Conservation (phyloP, 1,140 invertebrate species). For the Lanistes nyassanus region DNA sequence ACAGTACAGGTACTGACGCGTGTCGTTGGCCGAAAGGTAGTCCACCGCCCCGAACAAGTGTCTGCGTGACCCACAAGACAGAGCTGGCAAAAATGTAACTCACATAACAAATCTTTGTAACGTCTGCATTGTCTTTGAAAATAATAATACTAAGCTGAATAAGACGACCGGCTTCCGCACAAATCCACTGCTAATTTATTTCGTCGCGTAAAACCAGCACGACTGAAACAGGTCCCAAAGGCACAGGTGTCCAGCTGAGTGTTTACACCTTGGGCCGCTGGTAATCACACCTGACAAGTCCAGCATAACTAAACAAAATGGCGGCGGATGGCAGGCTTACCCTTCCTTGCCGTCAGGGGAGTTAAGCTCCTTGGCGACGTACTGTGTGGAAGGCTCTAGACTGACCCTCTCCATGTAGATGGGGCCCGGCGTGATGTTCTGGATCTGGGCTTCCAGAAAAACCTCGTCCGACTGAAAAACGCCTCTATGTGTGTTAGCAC, state of each 20-base stretch:
- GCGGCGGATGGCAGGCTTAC: constrained; percentile 32
- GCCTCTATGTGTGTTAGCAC: too few species aligned
- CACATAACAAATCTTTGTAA: background rate
- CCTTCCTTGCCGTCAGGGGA: constrained; percentile 49
- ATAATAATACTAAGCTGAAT: background rate
- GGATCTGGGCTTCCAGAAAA: constrained; percentile 95
- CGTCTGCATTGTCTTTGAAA: background rate
- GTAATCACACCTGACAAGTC: background rate
- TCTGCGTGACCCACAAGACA: background rate
- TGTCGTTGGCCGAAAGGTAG: constrained; percentile 75
- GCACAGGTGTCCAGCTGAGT: background rate
- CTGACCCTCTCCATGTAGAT: constrained; percentile 93
- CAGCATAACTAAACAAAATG: background rate
- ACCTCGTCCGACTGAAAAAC: constrained; percentile 89
- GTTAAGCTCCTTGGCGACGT: constrained; percentile 72
- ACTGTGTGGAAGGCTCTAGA: constrained; percentile 89
- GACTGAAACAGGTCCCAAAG: background rate
- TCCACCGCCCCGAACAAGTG: constrained; percentile 87
- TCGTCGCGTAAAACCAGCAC: background rate
- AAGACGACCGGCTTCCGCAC: too few species aligned
- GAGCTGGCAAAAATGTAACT: too few species aligned
- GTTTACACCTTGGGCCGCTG: background rate
- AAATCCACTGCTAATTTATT: background rate
- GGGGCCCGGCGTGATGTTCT: constrained; percentile 89
- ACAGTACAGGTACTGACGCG: constrained; percentile 93